These are phyloP conservation scores for Macheiramphus alcinus DNA, from an alignment of 2,113 vertebrate species.

Conservation along the genomic window DNA sequence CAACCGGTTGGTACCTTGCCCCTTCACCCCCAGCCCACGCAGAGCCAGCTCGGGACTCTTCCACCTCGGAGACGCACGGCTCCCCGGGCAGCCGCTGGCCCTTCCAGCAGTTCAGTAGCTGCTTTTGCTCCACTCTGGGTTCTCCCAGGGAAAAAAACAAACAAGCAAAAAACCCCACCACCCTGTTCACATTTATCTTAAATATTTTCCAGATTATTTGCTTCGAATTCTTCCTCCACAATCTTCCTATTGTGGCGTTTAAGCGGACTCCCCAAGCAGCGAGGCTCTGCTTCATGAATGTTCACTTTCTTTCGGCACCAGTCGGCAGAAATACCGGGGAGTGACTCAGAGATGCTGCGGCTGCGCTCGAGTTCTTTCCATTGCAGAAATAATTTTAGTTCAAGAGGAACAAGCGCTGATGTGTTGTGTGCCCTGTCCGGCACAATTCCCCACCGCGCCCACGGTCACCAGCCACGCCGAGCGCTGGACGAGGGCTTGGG, in stretches of 20 bases:
- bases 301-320: constrained; percentile 78
- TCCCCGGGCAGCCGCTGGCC: not conserved
- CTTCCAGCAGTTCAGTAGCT: not conserved
- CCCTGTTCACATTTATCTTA: constrained; percentile 62
- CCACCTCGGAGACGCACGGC: fast-evolving
- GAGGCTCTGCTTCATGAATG: constrained; percentile 76
- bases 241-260: constrained; percentile 75
- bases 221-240: constrained; percentile 67
- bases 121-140: not conserved
- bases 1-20: fast-evolving
- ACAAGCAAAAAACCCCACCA: not conserved
- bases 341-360: constrained; percentile 76
- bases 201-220: constrained; percentile 86
- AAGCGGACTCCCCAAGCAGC: constrained; percentile 49
- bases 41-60: not conserved
- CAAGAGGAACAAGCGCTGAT: not conserved
- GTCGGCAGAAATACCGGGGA: constrained; percentile 64
- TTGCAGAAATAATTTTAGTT: not conserved
- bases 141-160: not conserved
- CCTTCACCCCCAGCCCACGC: not conserved
- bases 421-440: not conserved
- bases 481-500: fast-evolving
- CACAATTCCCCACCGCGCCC: fast-evolving
- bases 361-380: constrained; percentile 26
- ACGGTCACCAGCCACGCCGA: fast-evolving